Base-by-base conservation (phyloP, 2,113 vertebrate genomes). In the Puffinus mauretanicus region DNA sequence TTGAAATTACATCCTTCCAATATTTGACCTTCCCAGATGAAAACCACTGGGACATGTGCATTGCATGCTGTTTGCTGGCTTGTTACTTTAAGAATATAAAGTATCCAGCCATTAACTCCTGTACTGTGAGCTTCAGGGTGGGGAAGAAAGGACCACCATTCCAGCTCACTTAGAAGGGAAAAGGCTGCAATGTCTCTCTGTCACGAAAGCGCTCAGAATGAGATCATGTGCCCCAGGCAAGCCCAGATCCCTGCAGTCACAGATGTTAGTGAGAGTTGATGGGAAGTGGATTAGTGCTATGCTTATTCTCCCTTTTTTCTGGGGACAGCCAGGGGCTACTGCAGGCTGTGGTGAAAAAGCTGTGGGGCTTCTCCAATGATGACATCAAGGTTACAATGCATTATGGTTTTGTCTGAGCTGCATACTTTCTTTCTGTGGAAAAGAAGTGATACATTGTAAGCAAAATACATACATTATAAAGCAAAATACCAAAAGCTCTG, bases 321-420 rank as follows among this genome's bases (percentile, higher is more conserved):
- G 44, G 11, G 51, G 46, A 79, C 44, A 79, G 69, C 34, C 54
- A 82, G 9, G 73, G 57, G 52, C 55, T 88, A 27, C 60, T 71
- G 69, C 26, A 79, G 32, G 10, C 88, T 76, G 30, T 40, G 36
- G 13, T 88, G 58, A 52, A 94, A 94, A 82, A 85, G 58, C 44
- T 1, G 0, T 32, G 19, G 6, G 32, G n/a, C 30, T 91, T 79
- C 57, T 89, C 29, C n/a, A 54, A 0, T 0, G 0, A 42, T 58
- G 54, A n/a, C 38, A 54, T 72, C n/a, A 47, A 84, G 38, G 52
- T 82, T 87, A n/a, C 36, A 67, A 60, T n/a, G 6, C 17, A 60
- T 27, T 66, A 51, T 6, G 25, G 0, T 67, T 85, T 86, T 76
- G 18, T 85, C 46, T 85, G 52, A 95, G 78, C 9, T 72, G 47